Base-by-base conservation (phyloP, 2,113 vertebrate genomes). In the Hippocampus mohnikei region DNA sequence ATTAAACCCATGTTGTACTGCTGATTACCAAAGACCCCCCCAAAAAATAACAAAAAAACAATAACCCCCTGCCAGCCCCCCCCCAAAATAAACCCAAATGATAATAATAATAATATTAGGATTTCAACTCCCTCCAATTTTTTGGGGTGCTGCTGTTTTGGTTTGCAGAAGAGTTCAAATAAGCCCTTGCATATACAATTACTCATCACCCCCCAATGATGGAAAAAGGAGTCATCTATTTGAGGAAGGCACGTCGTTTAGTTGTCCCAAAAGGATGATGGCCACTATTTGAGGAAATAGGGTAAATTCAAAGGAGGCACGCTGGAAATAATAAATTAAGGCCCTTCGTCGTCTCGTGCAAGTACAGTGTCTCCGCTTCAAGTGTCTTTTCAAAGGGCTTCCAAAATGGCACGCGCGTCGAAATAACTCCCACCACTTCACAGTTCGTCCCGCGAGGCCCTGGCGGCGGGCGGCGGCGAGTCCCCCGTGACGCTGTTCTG, bases 401-500 rank as follows among this genome's bases (percentile, higher is more conserved):
- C 72, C 69, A 71, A 68, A 58, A 10, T 75, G 44, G 60, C 59
- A 33, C 29, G 2, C n/a, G 56, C 8, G 7, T 15, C 56, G 55
- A 33, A 8, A 29, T 40, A 12, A 40, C 8, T 33, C 27, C 62
- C 67, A 72, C 41, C 37, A 40, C 50, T 63, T 98, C 94, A 98
- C 74, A 99, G 93, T 69, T 99, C 97, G 0, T 98, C 95, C 65
- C 93, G 91, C 0, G 93, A 86, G 2, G 94, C 90, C 0, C 87
- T 90, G 0, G 86, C 44, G 0, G 92, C 90, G 0, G 95, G 91
- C 1, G 88, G 78, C 81, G 94, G 20, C 62, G 81, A 78, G 87
- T 95, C 27, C 85, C 90, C 95, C 1, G 41, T 94, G 5, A 96
- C 96, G 33, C 94, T 96, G 90, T 96, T 96, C 91, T 95, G 96